Evolutionary conservation across 2,113 vertebrate species (phyloP).

Genomic region (Datnioides undecimradiatus): DNA sequence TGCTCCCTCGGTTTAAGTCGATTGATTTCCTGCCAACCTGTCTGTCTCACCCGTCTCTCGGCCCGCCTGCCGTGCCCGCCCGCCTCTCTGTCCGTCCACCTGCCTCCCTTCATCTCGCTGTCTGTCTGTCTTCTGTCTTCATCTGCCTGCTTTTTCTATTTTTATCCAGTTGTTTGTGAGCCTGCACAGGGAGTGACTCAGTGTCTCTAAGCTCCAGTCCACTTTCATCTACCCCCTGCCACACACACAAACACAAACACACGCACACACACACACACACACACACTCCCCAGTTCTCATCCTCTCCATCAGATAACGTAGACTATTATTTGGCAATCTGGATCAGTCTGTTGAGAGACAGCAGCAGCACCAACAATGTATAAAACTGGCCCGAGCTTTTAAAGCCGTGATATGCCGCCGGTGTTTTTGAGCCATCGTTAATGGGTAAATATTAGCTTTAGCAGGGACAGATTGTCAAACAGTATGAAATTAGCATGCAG

Average conservation of each 20-base stretch:
- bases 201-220: conserved; percentile 68
- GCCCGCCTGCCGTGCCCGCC: conserved; percentile 19
- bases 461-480: conserved; percentile 15
- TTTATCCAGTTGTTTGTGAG: conserved; percentile 72
- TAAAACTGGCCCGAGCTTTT: background rate
- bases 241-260: background rate
- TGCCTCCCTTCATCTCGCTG: conserved; percentile 22
- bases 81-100: conserved; percentile 45
- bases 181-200: conserved; percentile 68
- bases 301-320: conserved; percentile 29
- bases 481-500: conserved; percentile 42
- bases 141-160: conserved; percentile 61
- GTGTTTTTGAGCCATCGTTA: conserved; percentile 6
- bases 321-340: conserved; percentile 37
- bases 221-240: conserved; percentile 69
- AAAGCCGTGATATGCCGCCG: background rate
- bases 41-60: conserved; percentile 35
- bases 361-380: background rate
- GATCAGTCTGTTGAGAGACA: conserved; percentile 32
- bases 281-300: conserved; percentile 12
- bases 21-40: conserved; percentile 64
- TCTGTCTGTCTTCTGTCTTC: conserved; percentile 51
- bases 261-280: conserved; percentile 10
- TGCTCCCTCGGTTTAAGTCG: conserved; percentile 26
- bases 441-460: background rate